A percentile compares a stretch with the other conserved stretches of the same genome.
These are phyloP conservation scores for Xerus rutilus DNA, from an alignment of 2,797 vertebrate genomes.

Conservation along the genomic window DNA sequence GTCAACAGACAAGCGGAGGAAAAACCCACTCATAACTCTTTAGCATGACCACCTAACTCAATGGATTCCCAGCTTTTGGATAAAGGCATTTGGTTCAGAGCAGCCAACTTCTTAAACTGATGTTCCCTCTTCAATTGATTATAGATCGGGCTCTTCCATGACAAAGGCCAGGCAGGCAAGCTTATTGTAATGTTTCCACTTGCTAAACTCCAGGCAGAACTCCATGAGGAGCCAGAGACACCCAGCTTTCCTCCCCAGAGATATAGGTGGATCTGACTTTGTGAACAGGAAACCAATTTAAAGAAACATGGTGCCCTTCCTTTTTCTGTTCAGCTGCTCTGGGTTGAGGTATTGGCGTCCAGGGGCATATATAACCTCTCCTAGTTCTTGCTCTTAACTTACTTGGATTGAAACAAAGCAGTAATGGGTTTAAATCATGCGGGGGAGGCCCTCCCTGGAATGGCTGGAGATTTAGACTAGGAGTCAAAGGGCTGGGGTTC, in stretches of 20 bases:
- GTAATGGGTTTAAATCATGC: not conserved
- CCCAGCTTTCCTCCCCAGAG: not conserved
- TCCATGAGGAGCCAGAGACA: not conserved
- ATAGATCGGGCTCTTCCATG: not conserved
- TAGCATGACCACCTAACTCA: not conserved
- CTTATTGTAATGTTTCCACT: not conserved
- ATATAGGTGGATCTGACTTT: not conserved
- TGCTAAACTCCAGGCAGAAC: not conserved
- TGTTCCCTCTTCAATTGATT: not conserved
- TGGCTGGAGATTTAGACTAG: not conserved
- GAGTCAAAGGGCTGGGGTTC: not conserved
- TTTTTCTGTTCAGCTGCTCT: not conserved
- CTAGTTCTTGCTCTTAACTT: not conserved
- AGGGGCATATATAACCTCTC: not conserved
- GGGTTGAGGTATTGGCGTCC: not conserved
- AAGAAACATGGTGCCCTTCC: not conserved
- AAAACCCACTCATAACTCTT: not conserved
- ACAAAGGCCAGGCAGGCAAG: not conserved
- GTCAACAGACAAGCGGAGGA: not conserved
- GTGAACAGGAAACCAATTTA: slow-evolving; percentile 19
- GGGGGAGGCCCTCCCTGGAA: not conserved
- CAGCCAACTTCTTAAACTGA: not conserved
- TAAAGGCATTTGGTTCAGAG: not conserved
- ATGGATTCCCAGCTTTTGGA: not conserved
- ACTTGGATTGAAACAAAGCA: slow-evolving; percentile 26